These are phyloP conservation scores for Coelopa frigida DNA, from an alignment of 1,140 invertebrate species.

Conservation along the genomic window DNA sequence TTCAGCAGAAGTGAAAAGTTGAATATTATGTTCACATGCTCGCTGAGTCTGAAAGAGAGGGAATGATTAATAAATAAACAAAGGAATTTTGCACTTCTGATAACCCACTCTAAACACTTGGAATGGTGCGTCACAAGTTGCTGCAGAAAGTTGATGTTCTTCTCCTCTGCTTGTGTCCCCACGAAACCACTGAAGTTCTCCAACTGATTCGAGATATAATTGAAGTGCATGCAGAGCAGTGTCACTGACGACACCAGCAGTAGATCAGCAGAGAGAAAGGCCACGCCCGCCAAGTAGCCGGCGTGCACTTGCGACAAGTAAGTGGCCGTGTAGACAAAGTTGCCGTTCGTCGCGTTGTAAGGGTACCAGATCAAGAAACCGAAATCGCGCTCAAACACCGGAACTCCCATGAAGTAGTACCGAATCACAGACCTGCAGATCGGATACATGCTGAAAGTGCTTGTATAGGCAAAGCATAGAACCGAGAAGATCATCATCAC, in stretches of 20 bases:
- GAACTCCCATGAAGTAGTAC: slow-evolving; percentile 27
- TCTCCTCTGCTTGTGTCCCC: slow-evolving; percentile 7
- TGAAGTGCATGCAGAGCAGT: slow-evolving; percentile 39
- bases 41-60: slow-evolving; percentile 23
- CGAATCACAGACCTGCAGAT: slow-evolving; percentile 28
- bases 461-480: slow-evolving; percentile 31
- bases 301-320: slow-evolving; percentile 36
- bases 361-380: slow-evolving; percentile 40
- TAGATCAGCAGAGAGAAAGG: slow-evolving; percentile 35
- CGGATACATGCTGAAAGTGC: slow-evolving; percentile 32
- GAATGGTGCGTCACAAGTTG: slow-evolving; percentile 27
- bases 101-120: slow-evolving; percentile 33
- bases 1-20: slow-evolving; percentile 33
- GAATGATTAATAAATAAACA: no score
- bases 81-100: neutral
- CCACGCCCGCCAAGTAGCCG: slow-evolving; percentile 34
- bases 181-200: slow-evolving; percentile 20
- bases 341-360: slow-evolving; percentile 24
- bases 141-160: slow-evolving; percentile 24
- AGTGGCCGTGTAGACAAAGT: slow-evolving; percentile 27
- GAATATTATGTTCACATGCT: slow-evolving; percentile 28
- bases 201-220: slow-evolving; percentile 24
- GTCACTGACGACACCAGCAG: slow-evolving; percentile 35
- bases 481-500: slow-evolving; percentile 31
- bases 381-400: slow-evolving; percentile 30